Base-by-base conservation (phyloP, 2,888 invertebrate species). In the Tiphia femorata region DNA sequence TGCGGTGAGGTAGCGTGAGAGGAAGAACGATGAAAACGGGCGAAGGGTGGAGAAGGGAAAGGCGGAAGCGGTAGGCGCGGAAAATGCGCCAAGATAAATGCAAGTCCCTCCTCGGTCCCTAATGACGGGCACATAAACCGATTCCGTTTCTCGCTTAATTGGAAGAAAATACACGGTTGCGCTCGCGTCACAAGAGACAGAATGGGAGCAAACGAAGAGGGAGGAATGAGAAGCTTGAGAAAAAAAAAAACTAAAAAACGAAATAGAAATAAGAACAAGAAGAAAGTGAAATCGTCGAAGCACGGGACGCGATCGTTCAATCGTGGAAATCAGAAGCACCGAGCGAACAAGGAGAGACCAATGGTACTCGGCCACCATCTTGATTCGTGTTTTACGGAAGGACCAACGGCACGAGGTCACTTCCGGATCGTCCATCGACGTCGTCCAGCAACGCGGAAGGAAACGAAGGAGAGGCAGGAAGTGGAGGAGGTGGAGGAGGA, bases 111-210 rank as follows among this genome's bases (percentile, higher is more conserved):
- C 53, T 58, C 54, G 41, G 49, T 40, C 57, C 51, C 20, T 51
- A 41, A 53, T 50, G 55, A 30, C 44, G 51, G 44, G 19, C 53
- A 43, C 37, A 54, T 60, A 63, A 70, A 64, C 61, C 61, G 64
- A 63, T 70, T 64, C 58, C 43, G 35, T 20, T 27, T 41, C 14
- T 49, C 50, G 54, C 58, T 69, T 64, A 69, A 67, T 67, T 69
- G 56, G 61, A 40, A 50, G 46, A 55, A 62, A 60, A 53, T 41
- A 41, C 33, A 25, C 23, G 25, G n/a, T n/a, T n/a, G n/a, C n/a
- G n/a, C n/a, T n/a, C n/a, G n/a, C n/a, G n/a, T n/a, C n/a, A n/a
- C n/a, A n/a, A n/a, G n/a, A n/a, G n/a, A n/a, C n/a, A n/a, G n/a
- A n/a, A 38, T 10, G 5, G 10, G 19, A 10, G 10, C 16, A 38